Conservation (phyloP, 37 sponge, comb jelly and placozoan genomes). For the Crambe crambe region DNA sequence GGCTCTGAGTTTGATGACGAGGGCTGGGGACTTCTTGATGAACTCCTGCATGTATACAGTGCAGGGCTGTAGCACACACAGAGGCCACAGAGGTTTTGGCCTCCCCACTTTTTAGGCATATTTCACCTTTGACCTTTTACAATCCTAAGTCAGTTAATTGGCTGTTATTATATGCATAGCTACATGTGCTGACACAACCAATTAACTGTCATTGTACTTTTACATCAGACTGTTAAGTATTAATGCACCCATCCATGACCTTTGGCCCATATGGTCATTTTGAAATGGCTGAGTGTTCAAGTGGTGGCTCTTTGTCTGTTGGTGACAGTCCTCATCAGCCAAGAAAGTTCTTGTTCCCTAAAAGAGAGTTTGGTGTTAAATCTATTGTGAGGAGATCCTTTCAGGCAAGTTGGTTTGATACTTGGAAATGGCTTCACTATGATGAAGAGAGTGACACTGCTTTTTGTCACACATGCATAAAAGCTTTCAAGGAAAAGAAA, state of each 20-base stretch:
- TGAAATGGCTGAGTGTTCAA: too few species aligned
- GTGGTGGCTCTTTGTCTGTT: too few species aligned
- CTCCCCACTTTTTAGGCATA: not conserved
- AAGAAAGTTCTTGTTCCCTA: not conserved
- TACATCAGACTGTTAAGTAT: too few species aligned
- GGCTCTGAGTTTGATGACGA: conserved; percentile 95
- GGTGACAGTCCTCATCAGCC: not conserved
- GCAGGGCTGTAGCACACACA: conserved; percentile 21
- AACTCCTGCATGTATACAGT: conserved; percentile 93
- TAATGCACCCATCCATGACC: too few species aligned
- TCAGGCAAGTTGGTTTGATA: not conserved
- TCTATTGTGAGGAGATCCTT: conserved; percentile 22
- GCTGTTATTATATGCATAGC: not conserved
- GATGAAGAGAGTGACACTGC: conserved; percentile 33
- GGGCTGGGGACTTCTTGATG: conserved; percentile 85
- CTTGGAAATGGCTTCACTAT: conserved; percentile 53
- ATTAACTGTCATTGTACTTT: not conserved
- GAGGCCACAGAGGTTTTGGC: not conserved
- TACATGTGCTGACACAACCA: not conserved
- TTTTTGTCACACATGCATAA: conserved; percentile 24
- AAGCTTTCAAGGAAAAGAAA: conserved; percentile 30
- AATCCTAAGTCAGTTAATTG: not conserved
- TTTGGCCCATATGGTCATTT: too few species aligned
- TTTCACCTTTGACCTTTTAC: not conserved
- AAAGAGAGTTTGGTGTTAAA: conserved; percentile 21